Evolutionary conservation across 2,113 vertebrate species (phyloP).

Genomic region (Heterocephalus glaber): DNA sequence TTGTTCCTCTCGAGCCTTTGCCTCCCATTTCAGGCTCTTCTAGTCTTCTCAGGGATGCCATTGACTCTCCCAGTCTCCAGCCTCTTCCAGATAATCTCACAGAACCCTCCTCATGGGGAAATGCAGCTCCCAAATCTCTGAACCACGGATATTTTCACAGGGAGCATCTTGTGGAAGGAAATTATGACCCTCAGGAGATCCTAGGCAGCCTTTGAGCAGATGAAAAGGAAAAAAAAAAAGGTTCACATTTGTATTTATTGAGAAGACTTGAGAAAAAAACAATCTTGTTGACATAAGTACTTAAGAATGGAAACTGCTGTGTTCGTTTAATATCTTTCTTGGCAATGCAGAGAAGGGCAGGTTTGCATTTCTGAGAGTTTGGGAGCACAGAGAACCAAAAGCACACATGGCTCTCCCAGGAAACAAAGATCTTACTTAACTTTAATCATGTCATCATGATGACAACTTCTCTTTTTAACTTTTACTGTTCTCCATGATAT

Average conservation of each 20-base stretch:
- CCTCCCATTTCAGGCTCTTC: background rate
- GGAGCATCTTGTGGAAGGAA: background rate
- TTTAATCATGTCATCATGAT: background rate
- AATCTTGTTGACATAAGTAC: conserved; percentile 28
- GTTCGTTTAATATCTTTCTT: background rate
- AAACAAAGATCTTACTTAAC: background rate
- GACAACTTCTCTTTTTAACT: background rate
- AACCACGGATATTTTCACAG: background rate
- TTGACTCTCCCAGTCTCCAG: background rate
- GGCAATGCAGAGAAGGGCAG: background rate
- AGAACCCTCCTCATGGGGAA: no score
- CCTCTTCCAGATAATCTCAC: background rate
- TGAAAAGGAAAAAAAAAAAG: background rate
- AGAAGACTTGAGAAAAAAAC: background rate
- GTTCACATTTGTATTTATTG: background rate
- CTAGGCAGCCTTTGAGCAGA: background rate
- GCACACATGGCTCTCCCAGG: background rate
- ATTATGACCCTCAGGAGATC: background rate
- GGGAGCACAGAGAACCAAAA: background rate
- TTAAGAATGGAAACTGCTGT: background rate
- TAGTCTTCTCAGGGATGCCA: background rate
- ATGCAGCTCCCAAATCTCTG: background rate
- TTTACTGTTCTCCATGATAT: background rate
- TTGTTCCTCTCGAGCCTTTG: background rate
- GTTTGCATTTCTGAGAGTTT: background rate